phyloP scores from a whole-genome alignment of 2,113 vertebrate genomes.

The Electrona antarctica region DNA sequence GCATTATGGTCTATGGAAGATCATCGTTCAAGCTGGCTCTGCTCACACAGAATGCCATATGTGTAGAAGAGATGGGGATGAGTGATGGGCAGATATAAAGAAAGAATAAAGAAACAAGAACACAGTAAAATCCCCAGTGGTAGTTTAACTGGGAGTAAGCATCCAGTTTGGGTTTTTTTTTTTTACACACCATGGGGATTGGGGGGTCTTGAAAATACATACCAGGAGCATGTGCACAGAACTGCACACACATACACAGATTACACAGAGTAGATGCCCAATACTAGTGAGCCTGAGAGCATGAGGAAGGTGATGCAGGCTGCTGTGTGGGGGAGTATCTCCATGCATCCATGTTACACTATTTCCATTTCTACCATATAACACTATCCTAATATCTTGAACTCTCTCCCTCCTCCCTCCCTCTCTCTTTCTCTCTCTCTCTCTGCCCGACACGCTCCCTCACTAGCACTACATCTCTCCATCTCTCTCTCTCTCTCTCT shows the following conservation, averaged over 20 bases:
- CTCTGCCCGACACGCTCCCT: not conserved
- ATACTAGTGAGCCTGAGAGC: conserved; percentile 16
- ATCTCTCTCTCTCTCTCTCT: conserved; percentile 38
- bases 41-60: conserved; percentile 44
- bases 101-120: conserved; percentile 36
- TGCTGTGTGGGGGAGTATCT: conserved; percentile 10
- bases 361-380: not conserved
- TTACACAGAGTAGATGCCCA: not conserved
- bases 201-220: conserved; percentile 24
- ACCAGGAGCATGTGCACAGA: conserved; percentile 11
- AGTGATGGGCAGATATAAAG: conserved; percentile 15
- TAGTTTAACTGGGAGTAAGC: no score
- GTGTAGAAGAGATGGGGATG: conserved; percentile 21
- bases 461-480: not conserved
- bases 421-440: not conserved
- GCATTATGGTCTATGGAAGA: conserved; percentile 22
- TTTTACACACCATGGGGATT: conserved; percentile 5
- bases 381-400: not conserved
- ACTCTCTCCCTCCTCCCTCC: not conserved
- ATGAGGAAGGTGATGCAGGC: conserved; percentile 21
- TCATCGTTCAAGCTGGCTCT: conserved; percentile 45
- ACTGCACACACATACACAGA: conserved; percentile 4
- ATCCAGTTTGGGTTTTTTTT: no score
- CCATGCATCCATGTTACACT: not conserved
- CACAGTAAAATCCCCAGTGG: not conserved